Base-by-base conservation (phyloP, 2,888 invertebrate species). In the Hyposoter didymator region DNA sequence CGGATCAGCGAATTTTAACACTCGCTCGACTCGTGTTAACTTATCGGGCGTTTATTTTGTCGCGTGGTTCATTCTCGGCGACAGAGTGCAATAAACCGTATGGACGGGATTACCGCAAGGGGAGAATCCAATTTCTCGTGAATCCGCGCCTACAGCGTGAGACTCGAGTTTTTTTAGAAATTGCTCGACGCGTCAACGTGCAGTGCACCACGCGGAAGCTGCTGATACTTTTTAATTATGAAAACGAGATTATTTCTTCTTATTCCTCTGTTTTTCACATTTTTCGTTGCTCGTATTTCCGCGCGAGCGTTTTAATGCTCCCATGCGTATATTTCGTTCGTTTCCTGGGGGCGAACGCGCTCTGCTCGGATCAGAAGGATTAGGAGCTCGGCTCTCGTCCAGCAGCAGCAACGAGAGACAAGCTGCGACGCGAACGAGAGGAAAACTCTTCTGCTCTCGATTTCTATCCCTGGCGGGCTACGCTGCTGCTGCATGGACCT, bases 361-460 rank as follows among this genome's bases (percentile, higher is more conserved):
- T 92, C 91, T n/a, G n/a, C n/a, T 90, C 89, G 92, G 93, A 92
- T 93, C 87, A 93, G 92, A 92, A 91, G 79, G 93, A 92, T 93
- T 93, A 93, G 80, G 79, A 75, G 70, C 78, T 67, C 70, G 83
- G 74, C 80, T 72, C 80, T 72, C 69, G 67, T 82, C 78, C 80
- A 76, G 66, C 59, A 76, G 66, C 59, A n/a, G n/a, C n/a, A n/a
- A n/a, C n/a, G n/a, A n/a, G 75, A 78, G 79, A 59, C 75, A 81
- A 28, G 28, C 28, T 28, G 32, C 2, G 35, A 35, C 72, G 39
- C 32, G 43, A 35, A 64, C 55, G 39, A 69, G 64, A 69, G 35
- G n/a, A 28, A 79, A 79, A 79, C 62, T 79, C 70, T 39, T 39
- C 35, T n/a, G n/a, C n/a, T 79, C 72, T 79, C 79, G 79, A 79